Percentiles rank a stretch among this genome's conserved stretches.
Conservation (phyloP, 2,797 vertebrate species). For the Macroramphosus scolopax region DNA sequence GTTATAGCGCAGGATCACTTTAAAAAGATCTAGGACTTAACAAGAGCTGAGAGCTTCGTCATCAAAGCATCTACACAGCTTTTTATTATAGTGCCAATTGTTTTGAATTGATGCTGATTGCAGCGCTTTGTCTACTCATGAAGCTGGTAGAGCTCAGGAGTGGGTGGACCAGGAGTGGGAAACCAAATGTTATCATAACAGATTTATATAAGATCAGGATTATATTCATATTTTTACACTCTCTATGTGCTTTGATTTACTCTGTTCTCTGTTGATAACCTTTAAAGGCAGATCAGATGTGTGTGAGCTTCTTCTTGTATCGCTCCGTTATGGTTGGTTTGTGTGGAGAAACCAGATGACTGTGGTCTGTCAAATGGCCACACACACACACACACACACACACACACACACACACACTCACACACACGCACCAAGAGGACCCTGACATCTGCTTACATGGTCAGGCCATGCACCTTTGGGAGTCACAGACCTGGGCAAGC, state of each 20-base stretch:
- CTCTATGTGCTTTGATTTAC: too few relatives aligned
- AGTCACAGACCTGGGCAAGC: constrained; percentile 56
- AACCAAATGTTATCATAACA: constrained; percentile 29
- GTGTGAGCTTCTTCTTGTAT: too few relatives aligned
- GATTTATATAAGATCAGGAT: constrained; percentile 27
- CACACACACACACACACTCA: constrained; percentile 16
- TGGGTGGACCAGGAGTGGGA: constrained; percentile 22
- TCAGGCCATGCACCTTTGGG: constrained; percentile 46
- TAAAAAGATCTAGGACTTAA: constrained; percentile 7
- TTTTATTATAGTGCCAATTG: too few relatives aligned
- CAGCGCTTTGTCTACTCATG: constrained; percentile 22
- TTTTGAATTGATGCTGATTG: too few relatives aligned
- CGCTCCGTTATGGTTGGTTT: too few relatives aligned
- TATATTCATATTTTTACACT: too few relatives aligned
- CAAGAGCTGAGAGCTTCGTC: background rate
- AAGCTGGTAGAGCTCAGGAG: constrained; percentile 22
- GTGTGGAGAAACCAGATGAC: too few relatives aligned
- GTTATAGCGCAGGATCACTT: too few relatives aligned
- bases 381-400: constrained; percentile 14
- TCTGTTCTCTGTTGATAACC: too few relatives aligned
- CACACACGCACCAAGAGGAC: constrained; percentile 27
- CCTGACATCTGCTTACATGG: constrained; percentile 65
- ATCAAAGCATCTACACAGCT: too few relatives aligned
- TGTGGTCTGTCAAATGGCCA: constrained; percentile 27
- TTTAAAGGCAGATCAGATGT: too few relatives aligned